These are phyloP conservation scores for Bettongia penicillata DNA, from an alignment of 2,113 vertebrate genomes.

Conservation along the genomic window DNA sequence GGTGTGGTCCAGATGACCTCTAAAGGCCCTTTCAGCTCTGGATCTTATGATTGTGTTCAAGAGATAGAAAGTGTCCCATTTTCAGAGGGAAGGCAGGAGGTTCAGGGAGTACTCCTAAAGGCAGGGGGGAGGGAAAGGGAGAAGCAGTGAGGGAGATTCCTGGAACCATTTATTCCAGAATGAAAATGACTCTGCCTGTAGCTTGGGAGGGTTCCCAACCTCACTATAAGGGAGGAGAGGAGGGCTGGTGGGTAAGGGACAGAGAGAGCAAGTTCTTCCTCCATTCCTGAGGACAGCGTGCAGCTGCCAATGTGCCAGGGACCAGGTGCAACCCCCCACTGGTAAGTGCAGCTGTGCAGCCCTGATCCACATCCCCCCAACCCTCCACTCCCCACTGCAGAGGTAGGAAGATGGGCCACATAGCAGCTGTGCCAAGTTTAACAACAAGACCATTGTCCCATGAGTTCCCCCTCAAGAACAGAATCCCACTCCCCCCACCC, in stretches of 20 bases:
- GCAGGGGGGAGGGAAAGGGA: neutral
- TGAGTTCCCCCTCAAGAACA: neutral
- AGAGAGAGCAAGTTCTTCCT: neutral
- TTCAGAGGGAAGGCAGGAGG: neutral
- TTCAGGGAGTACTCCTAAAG: neutral
- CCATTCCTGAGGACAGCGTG: fast-evolving
- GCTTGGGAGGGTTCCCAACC: neutral
- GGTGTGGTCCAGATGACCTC: neutral
- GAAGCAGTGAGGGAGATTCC: neutral
- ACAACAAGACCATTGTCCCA: neutral
- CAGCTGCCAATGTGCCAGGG: fast-evolving
- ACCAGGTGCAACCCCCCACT: neutral
- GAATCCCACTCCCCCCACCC: neutral
- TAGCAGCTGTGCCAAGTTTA: neutral
- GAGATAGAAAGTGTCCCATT: neutral
- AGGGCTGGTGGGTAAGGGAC: neutral
- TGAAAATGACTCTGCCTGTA: neutral
- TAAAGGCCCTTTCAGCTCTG: neutral
- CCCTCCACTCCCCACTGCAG: neutral
- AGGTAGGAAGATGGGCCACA: neutral
- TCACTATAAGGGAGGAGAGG: neutral
- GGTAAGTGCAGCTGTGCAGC: neutral
- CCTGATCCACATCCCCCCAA: neutral
- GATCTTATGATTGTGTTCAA: neutral
- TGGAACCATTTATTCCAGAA: neutral